Evolutionary conservation across 2,888 invertebrate genomes (phyloP).

Genomic region (Spilarctia lutea): DNA sequence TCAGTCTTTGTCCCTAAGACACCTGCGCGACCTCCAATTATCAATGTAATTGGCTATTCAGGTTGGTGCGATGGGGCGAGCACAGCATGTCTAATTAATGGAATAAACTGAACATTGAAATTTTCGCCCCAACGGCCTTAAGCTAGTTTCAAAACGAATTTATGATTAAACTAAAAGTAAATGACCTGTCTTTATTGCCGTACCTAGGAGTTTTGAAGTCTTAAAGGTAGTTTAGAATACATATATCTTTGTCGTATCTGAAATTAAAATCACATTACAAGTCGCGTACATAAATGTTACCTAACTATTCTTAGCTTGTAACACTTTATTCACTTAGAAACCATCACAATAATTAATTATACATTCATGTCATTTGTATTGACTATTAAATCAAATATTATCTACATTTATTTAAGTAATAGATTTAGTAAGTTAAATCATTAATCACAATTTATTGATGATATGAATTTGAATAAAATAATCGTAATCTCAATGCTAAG

Average conservation of each 20-base stretch:
- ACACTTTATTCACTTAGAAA: neutral
- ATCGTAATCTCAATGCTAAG: no score
- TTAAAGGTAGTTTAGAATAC: neutral
- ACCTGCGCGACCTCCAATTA: conserved; percentile 84
- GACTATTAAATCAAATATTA: no score
- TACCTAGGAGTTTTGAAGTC: conserved; percentile 18
- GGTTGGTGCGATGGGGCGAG: conserved; percentile 77
- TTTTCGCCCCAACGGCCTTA: conserved; percentile 73
- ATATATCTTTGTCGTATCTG: neutral
- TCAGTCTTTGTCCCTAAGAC: conserved; percentile 73
- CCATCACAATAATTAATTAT: neutral
- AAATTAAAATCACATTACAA: neutral
- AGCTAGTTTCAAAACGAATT: conserved; percentile 64
- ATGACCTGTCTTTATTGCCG: conserved; percentile 33
- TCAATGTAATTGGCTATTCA: conserved; percentile 85
- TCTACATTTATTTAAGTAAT: no score
- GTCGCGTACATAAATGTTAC: neutral
- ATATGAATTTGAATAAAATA: no score
- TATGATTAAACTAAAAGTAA: conserved; percentile 60
- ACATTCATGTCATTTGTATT: neutral
- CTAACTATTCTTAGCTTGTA: neutral
- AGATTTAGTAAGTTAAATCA: no score
- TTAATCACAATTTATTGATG: no score
- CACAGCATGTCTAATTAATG: conserved; percentile 81
- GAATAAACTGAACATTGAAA: conserved; percentile 84